Conservation (phyloP, 2,797 vertebrate species). For the Anguilla marmorata region DNA sequence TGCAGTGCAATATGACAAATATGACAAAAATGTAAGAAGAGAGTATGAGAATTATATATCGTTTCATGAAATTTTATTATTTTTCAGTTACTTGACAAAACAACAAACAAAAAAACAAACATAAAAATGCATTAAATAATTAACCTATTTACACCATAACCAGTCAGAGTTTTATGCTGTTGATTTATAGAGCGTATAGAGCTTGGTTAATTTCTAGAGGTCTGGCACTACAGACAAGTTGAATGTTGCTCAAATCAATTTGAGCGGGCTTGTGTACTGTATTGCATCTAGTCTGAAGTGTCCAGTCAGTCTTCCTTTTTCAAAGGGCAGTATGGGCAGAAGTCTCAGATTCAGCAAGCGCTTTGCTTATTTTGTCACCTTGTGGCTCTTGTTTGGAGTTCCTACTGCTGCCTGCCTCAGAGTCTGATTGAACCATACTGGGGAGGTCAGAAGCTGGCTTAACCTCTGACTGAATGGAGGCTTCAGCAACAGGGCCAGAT, state of each 20-base stretch:
- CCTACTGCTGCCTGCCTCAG: constrained; percentile 39
- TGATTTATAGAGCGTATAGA: background rate
- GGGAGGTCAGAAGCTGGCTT: constrained; percentile 34
- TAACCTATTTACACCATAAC: constrained; percentile 10
- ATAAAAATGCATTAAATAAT: background rate
- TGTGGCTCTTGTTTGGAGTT: constrained; percentile 61
- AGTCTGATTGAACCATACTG: constrained; percentile 48
- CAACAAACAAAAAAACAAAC: background rate
- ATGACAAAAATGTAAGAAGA: background rate
- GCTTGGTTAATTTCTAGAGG: background rate
- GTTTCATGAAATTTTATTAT: background rate
- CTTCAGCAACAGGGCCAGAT: constrained; percentile 51
- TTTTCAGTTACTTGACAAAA: constrained; percentile 9
- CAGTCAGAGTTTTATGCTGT: constrained; percentile 4
- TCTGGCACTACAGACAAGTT: background rate
- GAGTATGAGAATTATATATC: background rate
- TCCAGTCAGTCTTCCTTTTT: constrained; percentile 38
- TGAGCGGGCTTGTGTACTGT: constrained; percentile 21
- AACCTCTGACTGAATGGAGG: constrained; percentile 50
- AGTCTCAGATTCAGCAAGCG: constrained; percentile 29
- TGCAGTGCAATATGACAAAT: background rate
- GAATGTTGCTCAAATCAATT: constrained; percentile 4
- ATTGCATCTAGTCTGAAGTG: background rate
- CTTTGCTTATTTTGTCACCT: constrained; percentile 57
- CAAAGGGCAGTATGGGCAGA: constrained; percentile 70